Percentiles rank a stretch among this genome's conserved stretches.
These are phyloP conservation scores for Zaprionus kolodkinae DNA, from an alignment of 1,140 invertebrate species.

Conservation along the genomic window DNA sequence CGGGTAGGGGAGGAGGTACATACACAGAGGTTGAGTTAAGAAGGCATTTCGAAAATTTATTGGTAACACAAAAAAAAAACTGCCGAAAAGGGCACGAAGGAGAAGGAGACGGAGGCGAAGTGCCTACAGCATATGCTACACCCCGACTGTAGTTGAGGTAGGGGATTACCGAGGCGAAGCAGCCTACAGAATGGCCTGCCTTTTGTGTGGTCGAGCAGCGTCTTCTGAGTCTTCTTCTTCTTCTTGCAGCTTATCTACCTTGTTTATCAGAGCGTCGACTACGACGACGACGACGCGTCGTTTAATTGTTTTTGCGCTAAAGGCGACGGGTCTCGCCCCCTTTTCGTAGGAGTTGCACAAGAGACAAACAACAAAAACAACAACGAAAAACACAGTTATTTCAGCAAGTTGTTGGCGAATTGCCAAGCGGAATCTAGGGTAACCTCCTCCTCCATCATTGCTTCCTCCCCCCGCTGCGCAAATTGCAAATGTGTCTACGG, in stretches of 20 bases:
- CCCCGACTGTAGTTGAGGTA: slow-evolving; percentile 17
- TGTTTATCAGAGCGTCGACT: slow-evolving; percentile 64
- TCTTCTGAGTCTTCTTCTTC: slow-evolving; percentile 12
- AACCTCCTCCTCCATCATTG: slow-evolving; percentile 16
- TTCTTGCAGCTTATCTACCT: slow-evolving; percentile 62
- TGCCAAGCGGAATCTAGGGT: slow-evolving; percentile 77
- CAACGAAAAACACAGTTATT: slow-evolving; percentile 59
- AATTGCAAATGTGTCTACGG: slow-evolving; percentile 66
- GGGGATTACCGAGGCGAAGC: slow-evolving; percentile 1
- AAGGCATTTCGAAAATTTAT: slow-evolving; percentile 77
- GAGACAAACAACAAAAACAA: slow-evolving; percentile 4
- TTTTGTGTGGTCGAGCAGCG: slow-evolving; percentile 62
- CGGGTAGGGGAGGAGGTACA: slow-evolving; percentile 4
- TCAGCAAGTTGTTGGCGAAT: slow-evolving; percentile 70
- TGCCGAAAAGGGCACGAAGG: slow-evolving; percentile 5
- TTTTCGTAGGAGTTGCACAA: slow-evolving; percentile 58
- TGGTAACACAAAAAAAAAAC: slow-evolving; percentile 55
- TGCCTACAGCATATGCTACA: slow-evolving; percentile 65
- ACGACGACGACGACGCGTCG: slow-evolving; percentile 55
- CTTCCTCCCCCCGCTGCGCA: background rate
- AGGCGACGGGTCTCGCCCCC: slow-evolving; percentile 49
- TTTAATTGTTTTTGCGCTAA: slow-evolving; percentile 76
- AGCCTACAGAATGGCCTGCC: background rate
- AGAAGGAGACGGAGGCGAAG: slow-evolving; percentile 24
- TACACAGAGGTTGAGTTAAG: slow-evolving; percentile 64